A percentile compares a stretch with the other conserved stretches of the same genome.
These are phyloP conservation scores for Pantala flavescens DNA, from an alignment of 1,140 invertebrate species.

Conservation along the genomic window DNA sequence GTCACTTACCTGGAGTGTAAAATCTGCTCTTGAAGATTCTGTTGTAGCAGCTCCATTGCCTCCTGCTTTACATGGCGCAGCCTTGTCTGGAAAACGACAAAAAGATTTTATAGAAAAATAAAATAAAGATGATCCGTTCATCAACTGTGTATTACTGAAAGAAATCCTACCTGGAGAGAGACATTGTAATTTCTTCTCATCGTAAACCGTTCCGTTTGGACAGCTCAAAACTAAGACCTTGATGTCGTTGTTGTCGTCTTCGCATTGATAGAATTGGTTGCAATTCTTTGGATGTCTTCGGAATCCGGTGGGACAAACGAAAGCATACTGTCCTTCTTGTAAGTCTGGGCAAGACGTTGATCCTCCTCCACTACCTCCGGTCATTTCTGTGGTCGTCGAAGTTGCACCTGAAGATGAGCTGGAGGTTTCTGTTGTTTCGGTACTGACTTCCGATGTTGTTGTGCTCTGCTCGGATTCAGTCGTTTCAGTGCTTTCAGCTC, in stretches of 20 bases:
- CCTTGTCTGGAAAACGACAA: slow-evolving; percentile 30
- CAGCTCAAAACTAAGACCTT: slow-evolving; percentile 63
- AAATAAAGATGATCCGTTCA: background rate
- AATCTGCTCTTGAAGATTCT: too few species aligned
- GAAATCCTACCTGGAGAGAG: slow-evolving; percentile 34
- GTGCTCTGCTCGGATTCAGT: slow-evolving; percentile 23
- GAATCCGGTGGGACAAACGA: slow-evolving; percentile 70
- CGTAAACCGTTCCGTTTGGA: slow-evolving; percentile 62
- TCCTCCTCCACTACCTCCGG: background rate
- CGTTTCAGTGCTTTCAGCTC: slow-evolving; percentile 26
- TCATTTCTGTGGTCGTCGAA: slow-evolving; percentile 4
- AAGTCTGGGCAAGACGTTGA: slow-evolving; percentile 23
- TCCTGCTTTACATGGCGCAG: slow-evolving; percentile 44
- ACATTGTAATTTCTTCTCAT: slow-evolving; percentile 60
- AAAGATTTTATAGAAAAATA: background rate
- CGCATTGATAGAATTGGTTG: slow-evolving; percentile 75
- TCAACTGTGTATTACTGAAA: background rate
- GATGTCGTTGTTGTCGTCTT: slow-evolving; percentile 49
- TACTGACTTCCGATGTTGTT: slow-evolving; percentile 19
- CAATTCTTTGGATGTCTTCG: slow-evolving; percentile 71
- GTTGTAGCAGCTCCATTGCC: too few species aligned
- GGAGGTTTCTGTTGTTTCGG: slow-evolving; percentile 19
- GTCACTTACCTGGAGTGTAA: too few species aligned
- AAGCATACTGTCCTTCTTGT: slow-evolving; percentile 47
- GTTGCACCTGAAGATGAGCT: background rate